A percentile compares a stretch with the other conserved stretches of the same genome.
Conservation (phyloP, 2,797 vertebrate genomes). For the Coluber constrictor region DNA sequence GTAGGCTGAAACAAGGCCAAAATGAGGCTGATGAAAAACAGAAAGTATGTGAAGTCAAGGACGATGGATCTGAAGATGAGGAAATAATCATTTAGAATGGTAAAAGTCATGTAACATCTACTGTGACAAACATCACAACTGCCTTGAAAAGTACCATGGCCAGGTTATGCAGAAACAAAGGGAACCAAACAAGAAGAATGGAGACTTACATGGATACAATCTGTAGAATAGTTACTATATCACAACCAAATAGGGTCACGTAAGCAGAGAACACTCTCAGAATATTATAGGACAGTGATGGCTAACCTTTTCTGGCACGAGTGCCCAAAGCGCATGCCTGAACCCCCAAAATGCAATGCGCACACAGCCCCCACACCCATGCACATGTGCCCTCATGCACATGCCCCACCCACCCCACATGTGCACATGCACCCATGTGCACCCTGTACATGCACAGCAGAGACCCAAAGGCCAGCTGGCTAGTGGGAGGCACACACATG, state of each 20-base stretch:
- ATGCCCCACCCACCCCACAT: too few species aligned
- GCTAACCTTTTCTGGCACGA: too few species aligned
- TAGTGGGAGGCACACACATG: too few species aligned
- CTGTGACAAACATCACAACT: background rate
- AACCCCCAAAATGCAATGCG: too few species aligned
- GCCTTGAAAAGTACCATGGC: background rate
- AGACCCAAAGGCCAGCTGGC: too few species aligned
- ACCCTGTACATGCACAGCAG: too few species aligned
- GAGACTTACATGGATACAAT: background rate
- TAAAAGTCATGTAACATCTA: background rate
- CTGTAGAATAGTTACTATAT: background rate
- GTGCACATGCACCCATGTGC: fast-evolving
- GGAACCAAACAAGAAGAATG: background rate
- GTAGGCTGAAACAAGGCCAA: background rate
- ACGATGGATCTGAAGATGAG: background rate
- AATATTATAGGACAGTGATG: background rate
- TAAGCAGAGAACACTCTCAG: background rate
- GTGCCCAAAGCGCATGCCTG: too few species aligned
- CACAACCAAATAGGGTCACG: background rate
- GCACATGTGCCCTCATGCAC: too few species aligned
- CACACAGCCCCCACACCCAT: too few species aligned
- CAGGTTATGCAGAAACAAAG: background rate
- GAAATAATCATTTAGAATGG: background rate
- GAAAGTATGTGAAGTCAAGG: background rate
- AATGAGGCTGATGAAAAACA: background rate